Conservation (phyloP, 1,140 invertebrate genomes). For the Ceratosolen fusciceps region DNA sequence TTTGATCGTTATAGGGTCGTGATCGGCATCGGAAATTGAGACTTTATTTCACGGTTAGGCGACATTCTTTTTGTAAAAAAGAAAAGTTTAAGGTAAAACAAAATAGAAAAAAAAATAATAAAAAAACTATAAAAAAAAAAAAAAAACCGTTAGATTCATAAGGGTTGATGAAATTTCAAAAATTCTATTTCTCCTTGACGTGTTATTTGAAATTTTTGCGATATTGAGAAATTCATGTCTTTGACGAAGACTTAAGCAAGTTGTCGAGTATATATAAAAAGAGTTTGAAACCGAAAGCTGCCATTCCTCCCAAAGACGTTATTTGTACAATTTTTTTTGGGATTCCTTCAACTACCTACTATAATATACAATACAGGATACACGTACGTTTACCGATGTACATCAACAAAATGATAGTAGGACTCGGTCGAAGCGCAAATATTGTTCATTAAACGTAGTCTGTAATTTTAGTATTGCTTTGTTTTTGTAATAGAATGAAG, state of each 20-base stretch:
- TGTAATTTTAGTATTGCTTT: slow-evolving; percentile 6
- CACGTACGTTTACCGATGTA: too few relatives aligned
- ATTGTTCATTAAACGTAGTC: not conserved
- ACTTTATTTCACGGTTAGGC: slow-evolving; percentile 7
- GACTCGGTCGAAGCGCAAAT: not conserved
- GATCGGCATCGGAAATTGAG: too few relatives aligned
- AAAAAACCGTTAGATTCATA: slow-evolving; percentile 42
- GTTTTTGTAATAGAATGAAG: slow-evolving; percentile 55
- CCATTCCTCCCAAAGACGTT: slow-evolving; percentile 25
- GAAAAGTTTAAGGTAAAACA: too few relatives aligned
- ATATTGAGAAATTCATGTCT: slow-evolving; percentile 39
- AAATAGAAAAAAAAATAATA: too few relatives aligned
- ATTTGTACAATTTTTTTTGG: not conserved
- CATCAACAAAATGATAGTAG: too few relatives aligned
- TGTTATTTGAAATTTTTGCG: slow-evolving; percentile 38
- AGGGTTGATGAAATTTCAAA: slow-evolving; percentile 43
- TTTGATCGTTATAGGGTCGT: too few relatives aligned
- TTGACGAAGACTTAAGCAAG: slow-evolving; percentile 18
- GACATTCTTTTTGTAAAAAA: slow-evolving; percentile 11
- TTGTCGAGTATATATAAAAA: too few relatives aligned
- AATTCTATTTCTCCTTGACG: slow-evolving; percentile 44
- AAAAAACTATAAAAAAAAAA: too few relatives aligned
- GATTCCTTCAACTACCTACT: not conserved
- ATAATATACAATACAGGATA: too few relatives aligned
- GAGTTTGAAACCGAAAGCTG: not conserved